A percentile compares a stretch with the other conserved stretches of the same genome.
These are phyloP conservation scores for Peromyscus maniculatus DNA, from an alignment of 2,113 vertebrate species.

Conservation along the genomic window DNA sequence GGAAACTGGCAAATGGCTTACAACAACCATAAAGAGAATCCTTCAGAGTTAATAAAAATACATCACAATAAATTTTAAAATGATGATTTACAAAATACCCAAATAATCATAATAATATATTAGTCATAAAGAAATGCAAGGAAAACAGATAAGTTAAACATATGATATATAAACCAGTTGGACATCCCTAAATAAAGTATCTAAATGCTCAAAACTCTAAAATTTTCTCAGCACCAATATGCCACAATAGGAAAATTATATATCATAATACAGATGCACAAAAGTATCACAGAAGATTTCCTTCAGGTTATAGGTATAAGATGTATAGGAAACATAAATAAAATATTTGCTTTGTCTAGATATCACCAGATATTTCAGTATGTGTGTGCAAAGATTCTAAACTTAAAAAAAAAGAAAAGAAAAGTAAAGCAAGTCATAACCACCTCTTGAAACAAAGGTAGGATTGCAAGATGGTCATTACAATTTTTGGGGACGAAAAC, in stretches of 20 bases:
- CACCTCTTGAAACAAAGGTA: background rate
- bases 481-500: background rate
- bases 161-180: background rate
- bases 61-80: background rate
- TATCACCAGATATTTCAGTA: background rate
- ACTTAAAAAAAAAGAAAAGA: background rate
- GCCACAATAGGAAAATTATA: background rate
- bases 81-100: background rate
- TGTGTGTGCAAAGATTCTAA: background rate
- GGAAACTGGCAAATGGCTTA: background rate
- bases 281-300: background rate
- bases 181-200: background rate
- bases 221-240: background rate
- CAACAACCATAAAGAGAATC: background rate
- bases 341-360: background rate
- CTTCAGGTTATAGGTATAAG: background rate
- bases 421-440: background rate
- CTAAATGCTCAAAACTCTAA: background rate
- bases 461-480: background rate
- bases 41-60: background rate
- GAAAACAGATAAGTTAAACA: background rate
- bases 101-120: background rate
- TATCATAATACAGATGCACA: background rate
- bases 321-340: background rate
- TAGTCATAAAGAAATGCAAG: background rate